Base-by-base conservation (phyloP, 2,797 vertebrate genomes). In the Falco concolor region DNA sequence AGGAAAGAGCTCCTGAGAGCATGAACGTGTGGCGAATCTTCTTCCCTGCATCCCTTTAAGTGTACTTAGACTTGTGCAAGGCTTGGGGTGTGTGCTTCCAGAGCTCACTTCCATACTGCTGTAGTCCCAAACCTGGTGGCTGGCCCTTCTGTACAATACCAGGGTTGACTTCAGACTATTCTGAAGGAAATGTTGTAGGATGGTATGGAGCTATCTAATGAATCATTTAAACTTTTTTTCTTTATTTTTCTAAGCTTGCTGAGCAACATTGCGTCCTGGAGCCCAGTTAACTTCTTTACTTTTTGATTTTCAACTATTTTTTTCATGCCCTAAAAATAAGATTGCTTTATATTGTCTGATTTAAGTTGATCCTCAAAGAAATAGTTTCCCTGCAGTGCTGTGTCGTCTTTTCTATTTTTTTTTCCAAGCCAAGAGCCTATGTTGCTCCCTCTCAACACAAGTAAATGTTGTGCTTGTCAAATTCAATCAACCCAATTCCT, bases 81-180 rank as follows among this genome's bases (percentile, higher is more conserved):
- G 17, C 9, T 14, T 3, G 0, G 0, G 5, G 15, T 44, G 44
- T 42, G 44, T 19, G 44, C 14, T 70, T 74, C 13, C 36, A 47
- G 0, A 38, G 9, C 7, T 36, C 12, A 28, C 5, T 85, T 53
- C 21, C 61, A 2, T 21, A 8, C 74, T 36, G 36, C 14, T 25
- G 61, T 19, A 44, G 50, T 32, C 32, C 32, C 12, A 69, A 34
- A 32, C 19, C 4, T 59, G 22, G 13, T 72, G 23, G 21, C 27
- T 24, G 13, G 21, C 16, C 10, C 40, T 49, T 32, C 16, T 0
- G 0, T 73, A 6, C 12, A 38, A 4, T 25, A 18, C 14, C 16
- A 14, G 34, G 8, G 5, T 16, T 0, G 0, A 13, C 56, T 73
- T 76, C 52, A 68, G 32, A 13, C 13, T 25, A 13, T 79, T 53